Percentiles rank a stretch among this genome's conserved stretches.
These are phyloP conservation scores for Parauchenoglanis ngamensis DNA, from an alignment of 2,797 vertebrate species.

Conservation along the genomic window DNA sequence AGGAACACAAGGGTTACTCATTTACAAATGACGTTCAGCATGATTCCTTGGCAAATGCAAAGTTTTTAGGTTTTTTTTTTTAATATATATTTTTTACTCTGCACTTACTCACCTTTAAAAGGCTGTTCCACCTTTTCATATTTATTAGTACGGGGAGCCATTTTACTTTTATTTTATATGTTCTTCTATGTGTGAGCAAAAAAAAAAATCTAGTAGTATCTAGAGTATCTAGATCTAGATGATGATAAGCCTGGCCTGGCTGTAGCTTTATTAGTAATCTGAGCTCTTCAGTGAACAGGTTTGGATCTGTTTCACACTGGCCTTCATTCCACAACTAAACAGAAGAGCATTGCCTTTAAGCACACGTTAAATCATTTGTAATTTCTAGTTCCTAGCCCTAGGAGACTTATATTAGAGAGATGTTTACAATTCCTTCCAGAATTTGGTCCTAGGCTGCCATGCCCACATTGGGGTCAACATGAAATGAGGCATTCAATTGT, in stretches of 20 bases:
- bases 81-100: not conserved
- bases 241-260: not conserved
- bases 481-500: too few species aligned
- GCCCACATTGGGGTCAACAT: not conserved
- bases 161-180: not conserved
- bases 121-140: not conserved
- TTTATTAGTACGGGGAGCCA: not conserved
- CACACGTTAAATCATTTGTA: not conserved
- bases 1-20: constrained; percentile 42
- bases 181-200: not conserved
- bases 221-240: not conserved
- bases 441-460: not conserved
- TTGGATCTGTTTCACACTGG: not conserved
- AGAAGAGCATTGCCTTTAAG: not conserved
- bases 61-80: not conserved
- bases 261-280: not conserved
- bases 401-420: not conserved
- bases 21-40: constrained; percentile 47
- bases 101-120: too few species aligned
- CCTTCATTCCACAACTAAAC: not conserved
- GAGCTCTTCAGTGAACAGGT: not conserved
- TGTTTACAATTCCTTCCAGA: not conserved
- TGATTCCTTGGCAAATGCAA: not conserved
- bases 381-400: not conserved
- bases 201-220: not conserved